Conservation (phyloP, 1,140 invertebrate species). For the Chironomus tepperi region DNA sequence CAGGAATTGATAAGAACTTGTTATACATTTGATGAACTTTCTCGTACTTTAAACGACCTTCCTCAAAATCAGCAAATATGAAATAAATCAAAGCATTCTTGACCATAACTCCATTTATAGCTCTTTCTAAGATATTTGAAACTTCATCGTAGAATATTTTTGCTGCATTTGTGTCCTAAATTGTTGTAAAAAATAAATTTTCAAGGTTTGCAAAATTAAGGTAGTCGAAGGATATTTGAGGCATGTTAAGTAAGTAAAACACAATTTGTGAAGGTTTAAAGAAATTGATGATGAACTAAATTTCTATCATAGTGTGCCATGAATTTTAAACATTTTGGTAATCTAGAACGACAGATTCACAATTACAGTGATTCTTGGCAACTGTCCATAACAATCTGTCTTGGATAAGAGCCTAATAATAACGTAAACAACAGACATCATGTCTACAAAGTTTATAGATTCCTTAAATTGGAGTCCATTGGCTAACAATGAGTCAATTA, state of each 20-base stretch:
- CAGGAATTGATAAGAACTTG: conserved; percentile 75
- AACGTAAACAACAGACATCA: too few relatives aligned
- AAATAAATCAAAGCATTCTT: conserved; percentile 93
- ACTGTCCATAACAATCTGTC: too few relatives aligned
- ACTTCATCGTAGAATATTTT: conserved; percentile 91
- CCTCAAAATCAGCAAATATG: conserved; percentile 98
- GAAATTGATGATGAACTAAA: neutral
- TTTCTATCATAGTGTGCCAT: neutral
- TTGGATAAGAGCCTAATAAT: too few relatives aligned
- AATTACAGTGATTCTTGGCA: too few relatives aligned
- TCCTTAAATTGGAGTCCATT: too few relatives aligned
- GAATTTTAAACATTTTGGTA: too few relatives aligned
- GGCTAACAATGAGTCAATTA: too few relatives aligned
- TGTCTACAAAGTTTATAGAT: too few relatives aligned
- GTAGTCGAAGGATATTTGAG: neutral
- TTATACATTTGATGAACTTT: conserved; percentile 97
- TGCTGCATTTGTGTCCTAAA: conserved; percentile 78
- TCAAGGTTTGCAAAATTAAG: neutral
- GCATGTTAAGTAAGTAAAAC: neutral
- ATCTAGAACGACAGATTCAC: too few relatives aligned
- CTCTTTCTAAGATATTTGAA: conserved; percentile 86
- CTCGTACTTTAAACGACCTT: conserved; percentile 91
- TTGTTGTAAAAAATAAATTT: conserved; percentile 21
- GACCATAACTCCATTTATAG: conserved; percentile 76
- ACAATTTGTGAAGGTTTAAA: conserved; percentile 16